Conservation (phyloP, 2,113 vertebrate genomes). For the Nycticorax nycticorax region DNA sequence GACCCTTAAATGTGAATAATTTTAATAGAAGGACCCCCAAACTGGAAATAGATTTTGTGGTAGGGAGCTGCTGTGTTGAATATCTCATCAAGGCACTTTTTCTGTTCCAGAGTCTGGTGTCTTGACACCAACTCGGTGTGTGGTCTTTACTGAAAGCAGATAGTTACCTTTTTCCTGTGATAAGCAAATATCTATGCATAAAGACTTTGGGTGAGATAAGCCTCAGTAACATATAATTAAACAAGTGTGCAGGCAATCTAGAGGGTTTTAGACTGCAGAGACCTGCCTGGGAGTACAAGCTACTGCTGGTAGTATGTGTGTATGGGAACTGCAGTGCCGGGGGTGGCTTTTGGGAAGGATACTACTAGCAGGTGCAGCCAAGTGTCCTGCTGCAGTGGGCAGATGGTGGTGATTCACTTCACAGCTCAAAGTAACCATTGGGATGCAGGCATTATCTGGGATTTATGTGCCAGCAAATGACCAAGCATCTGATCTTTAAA, state of each 20-base stretch:
- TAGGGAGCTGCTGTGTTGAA: neutral
- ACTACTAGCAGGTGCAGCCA: neutral
- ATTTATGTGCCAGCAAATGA: neutral
- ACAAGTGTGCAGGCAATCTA: neutral
- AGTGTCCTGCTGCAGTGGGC: neutral
- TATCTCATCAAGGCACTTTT: neutral
- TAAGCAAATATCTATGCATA: neutral
- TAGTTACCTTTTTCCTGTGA: neutral
- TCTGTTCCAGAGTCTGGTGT: neutral
- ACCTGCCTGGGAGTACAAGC: neutral
- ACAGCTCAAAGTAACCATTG: neutral
- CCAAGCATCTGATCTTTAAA: neutral
- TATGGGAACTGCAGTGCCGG: neutral
- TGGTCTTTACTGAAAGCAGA: neutral
- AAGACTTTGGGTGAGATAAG: neutral
- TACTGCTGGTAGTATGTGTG: neutral
- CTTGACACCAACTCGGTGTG: neutral
- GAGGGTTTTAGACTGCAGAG: neutral
- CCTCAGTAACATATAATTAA: neutral
- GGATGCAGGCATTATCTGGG: neutral
- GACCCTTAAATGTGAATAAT: neutral
- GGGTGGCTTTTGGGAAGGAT: neutral
- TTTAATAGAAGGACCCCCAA: neutral
- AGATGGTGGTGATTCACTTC: conserved; percentile 15
- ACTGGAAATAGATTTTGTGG: neutral